Percentiles rank a stretch among this genome's conserved stretches.
phyloP scores from a whole-genome alignment of 2,888 invertebrate species.

The Julus scanicus region DNA sequence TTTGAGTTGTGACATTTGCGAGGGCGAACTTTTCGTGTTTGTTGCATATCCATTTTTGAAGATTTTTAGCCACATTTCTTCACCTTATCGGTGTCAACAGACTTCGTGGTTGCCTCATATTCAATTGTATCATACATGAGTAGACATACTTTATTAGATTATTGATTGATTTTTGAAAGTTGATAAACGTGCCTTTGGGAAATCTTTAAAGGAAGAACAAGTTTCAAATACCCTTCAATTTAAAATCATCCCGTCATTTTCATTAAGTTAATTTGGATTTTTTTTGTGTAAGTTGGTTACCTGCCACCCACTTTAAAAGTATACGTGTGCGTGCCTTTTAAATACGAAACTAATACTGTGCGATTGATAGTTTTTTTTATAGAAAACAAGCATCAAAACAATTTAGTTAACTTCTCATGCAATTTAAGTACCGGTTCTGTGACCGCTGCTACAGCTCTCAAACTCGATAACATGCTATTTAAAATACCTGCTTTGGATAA shows the following conservation, averaged over 20 bases:
- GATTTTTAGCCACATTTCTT: not conserved
- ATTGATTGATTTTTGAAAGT: conserved; percentile 18
- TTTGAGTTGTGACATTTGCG: not conserved
- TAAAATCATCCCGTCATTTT: not conserved
- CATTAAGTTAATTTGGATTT: not conserved
- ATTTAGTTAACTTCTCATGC: no score
- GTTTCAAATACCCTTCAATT: not conserved
- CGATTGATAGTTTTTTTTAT: no score
- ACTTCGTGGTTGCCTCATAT: not conserved
- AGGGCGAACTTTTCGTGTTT: not conserved
- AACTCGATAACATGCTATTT: no score
- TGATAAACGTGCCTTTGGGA: not conserved
- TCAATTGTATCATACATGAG: not conserved
- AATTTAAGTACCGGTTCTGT: no score
- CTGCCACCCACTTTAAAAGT: no score
- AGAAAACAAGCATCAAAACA: no score
- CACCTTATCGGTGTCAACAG: not conserved
- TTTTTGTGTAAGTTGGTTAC: not conserved
- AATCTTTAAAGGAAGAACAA: not conserved
- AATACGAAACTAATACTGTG: no score
- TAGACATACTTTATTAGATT: not conserved
- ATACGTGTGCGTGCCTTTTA: no score
- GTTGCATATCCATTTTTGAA: not conserved
- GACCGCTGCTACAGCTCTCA: no score
- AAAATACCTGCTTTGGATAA: no score